Percentiles rank a stretch among this genome's conserved stretches.
Evolutionary conservation across 2,797 vertebrate genomes (phyloP).

Genomic region (Enteromius argenteus): DNA sequence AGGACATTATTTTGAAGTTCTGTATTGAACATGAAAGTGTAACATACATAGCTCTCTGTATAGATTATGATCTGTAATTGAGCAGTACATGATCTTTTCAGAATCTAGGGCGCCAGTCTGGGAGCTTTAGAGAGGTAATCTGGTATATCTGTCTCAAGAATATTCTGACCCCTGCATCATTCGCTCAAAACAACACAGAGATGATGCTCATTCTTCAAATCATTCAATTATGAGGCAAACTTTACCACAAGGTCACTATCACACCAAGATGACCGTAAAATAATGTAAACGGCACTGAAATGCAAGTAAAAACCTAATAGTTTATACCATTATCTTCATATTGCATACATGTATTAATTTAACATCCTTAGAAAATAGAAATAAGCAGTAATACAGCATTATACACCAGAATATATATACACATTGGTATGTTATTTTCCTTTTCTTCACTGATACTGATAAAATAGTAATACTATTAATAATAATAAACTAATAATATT

Average conservation of each 20-base stretch:
- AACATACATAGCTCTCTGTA: background rate
- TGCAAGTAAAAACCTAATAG: background rate
- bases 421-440: background rate
- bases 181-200: background rate
- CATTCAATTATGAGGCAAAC: background rate
- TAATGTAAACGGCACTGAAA: background rate
- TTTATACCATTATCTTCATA: background rate
- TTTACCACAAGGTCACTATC: background rate
- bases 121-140: slow-evolving; percentile 39
- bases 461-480: background rate
- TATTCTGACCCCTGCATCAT: background rate
- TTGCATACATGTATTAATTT: background rate
- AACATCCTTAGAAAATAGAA: background rate
- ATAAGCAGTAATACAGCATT: background rate
- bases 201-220: background rate
- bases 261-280: background rate
- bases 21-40: background rate
- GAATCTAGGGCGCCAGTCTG: slow-evolving; percentile 38
- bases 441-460: background rate
- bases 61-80: background rate
- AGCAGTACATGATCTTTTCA: background rate
- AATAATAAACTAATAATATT: background rate
- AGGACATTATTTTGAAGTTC: background rate
- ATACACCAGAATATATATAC: background rate
- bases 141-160: background rate